A percentile compares a stretch with the other conserved stretches of the same genome.
Conservation (phyloP, 2,797 vertebrate genomes). For the Chelonia mydas region DNA sequence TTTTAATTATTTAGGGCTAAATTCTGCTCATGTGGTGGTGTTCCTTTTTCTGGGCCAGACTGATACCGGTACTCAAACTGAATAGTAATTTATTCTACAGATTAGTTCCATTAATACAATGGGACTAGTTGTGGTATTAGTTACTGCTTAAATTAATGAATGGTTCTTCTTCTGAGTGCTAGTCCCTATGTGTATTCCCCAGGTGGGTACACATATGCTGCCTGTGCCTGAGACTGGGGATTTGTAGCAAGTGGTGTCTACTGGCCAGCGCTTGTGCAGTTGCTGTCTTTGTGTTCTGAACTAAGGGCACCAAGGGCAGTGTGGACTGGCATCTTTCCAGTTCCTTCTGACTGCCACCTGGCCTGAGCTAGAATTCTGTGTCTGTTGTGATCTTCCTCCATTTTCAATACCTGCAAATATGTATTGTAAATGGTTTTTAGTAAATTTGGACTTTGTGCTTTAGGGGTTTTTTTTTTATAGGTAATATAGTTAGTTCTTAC, state of each 20-base stretch:
- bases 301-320: background rate
- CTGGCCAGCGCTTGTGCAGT: no score
- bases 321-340: background rate
- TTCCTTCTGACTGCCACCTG: background rate
- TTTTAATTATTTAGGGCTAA: background rate
- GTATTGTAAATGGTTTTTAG: no score
- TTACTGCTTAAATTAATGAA: slow-evolving; percentile 24
- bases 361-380: no score
- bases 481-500: background rate
- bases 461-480: background rate
- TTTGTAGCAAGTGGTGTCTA: no score
- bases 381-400: no score
- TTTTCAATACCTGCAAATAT: no score
- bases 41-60: background rate
- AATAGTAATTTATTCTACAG: slow-evolving; percentile 29
- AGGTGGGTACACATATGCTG: no score
- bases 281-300: background rate
- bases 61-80: background rate
- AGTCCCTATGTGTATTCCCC: background rate
- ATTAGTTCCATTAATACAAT: background rate
- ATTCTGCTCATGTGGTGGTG: background rate
- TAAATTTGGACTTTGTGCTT: background rate
- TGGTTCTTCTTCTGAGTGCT: background rate
- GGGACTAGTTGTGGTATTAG: background rate
- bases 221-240: no score